Percentiles rank a stretch among this genome's conserved stretches.
These are phyloP conservation scores for Aphodius granarius DNA, from an alignment of 2,888 invertebrate species.

Conservation along the genomic window DNA sequence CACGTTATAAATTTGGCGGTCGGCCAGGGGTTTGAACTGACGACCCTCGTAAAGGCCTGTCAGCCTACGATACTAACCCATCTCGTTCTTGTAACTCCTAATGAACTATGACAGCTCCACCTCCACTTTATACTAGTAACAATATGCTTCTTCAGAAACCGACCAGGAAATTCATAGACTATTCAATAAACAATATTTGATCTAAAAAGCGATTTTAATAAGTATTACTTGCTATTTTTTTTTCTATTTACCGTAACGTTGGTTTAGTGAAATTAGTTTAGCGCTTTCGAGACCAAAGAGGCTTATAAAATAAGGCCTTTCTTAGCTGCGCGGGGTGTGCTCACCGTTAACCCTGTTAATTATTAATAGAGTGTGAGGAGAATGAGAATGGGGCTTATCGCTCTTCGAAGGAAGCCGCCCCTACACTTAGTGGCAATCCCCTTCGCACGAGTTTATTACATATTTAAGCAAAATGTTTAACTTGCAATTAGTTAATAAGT, in stretches of 20 bases:
- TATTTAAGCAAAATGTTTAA: conserved; percentile 18
- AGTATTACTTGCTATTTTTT: too few relatives aligned
- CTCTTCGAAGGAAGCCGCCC: not conserved
- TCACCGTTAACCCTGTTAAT: conserved; percentile 11
- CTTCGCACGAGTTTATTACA: conserved; percentile 14
- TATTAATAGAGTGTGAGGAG: conserved; percentile 20
- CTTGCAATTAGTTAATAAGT: conserved; percentile 14
- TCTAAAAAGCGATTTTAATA: too few relatives aligned
- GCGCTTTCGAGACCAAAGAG: not conserved
- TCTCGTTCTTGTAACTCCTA: not conserved
- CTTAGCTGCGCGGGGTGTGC: not conserved
- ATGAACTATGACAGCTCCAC: not conserved
- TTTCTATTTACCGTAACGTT: too few relatives aligned
- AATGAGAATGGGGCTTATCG: conserved; percentile 14
- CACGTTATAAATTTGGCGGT: not conserved
- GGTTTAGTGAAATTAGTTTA: not conserved
- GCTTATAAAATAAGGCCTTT: not conserved
- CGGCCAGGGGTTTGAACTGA: not conserved
- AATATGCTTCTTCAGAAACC: not conserved
- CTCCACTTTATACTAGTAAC: not conserved
- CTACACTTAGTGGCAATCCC: not conserved
- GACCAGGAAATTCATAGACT: not conserved
- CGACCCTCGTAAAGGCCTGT: not conserved
- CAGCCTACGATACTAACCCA: not conserved
- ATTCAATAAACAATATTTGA: too few relatives aligned